Evolutionary conservation across 2,113 vertebrate species (phyloP), one percentile per base, ranked within the genome.

Genomic region (Meleagris gallopavo): DNA sequence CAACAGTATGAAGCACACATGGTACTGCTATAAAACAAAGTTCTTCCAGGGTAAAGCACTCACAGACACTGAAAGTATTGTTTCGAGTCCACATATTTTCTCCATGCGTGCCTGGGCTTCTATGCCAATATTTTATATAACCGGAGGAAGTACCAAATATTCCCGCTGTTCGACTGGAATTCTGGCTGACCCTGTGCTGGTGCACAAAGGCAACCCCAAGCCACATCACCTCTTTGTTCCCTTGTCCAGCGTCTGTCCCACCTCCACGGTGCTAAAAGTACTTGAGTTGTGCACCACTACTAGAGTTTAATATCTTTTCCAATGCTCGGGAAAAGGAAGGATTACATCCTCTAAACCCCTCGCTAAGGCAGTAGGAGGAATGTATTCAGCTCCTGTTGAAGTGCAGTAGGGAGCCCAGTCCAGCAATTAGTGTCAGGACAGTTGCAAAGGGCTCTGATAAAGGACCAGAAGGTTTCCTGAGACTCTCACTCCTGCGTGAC

Each of bases 11-110:
- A 94, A 89, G 90, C 88, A 96, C 94, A 96, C 94, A 96, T 95
- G 94, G 95, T 96, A 96, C 88, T 94, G 86, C 95, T 90, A 96
- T 96, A 96, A 96, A 96, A 92, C 88, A 70, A 96, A 93, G 92
- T 88, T 92, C 90, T 95, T 96, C 94, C 94, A 92, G 90, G 94
- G 92, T 93, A 96, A 96, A 95, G 69, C 8, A 6, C 83, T 94
- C 88, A 46, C 86, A 96, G 92, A 96, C 96, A 96, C 95, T 94
- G 90, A 60, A 96, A 95, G 96, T 75, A 96, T 96, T 96, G 94
- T 96, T 96, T 95, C 20, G 0, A 91, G 94, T 95, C 66, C 92
- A 93, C 92, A 82, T 95, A 88, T 90, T 96, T 96, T 88, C 95
- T 69, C 89, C 73, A 90, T 95, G 94, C 57, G 43, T 96, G 95